Evolutionary conservation across 2,888 invertebrate species (phyloP).

Genomic region (Drosophila algonquin): DNA sequence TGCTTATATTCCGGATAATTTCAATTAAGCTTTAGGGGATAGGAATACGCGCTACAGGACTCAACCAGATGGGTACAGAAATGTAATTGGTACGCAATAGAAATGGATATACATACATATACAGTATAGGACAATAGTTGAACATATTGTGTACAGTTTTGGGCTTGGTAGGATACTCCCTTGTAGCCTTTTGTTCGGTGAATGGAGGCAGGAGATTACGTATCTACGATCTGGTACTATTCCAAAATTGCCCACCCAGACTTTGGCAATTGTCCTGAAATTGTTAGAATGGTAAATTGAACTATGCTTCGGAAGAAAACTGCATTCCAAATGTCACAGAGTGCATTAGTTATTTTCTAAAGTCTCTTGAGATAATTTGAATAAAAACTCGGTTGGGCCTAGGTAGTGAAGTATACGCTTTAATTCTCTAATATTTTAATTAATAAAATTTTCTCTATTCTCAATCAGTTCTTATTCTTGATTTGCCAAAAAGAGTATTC

Average conservation of each 20-base stretch:
- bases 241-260: background rate
- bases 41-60: background rate
- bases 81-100: background rate
- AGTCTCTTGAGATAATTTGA: too few relatives aligned
- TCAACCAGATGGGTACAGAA: background rate
- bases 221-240: background rate
- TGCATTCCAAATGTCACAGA: too few relatives aligned
- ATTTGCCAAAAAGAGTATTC: conserved; percentile 42
- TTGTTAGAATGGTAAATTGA: background rate
- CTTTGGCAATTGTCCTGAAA: background rate
- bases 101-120: background rate
- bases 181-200: background rate
- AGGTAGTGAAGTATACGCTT: too few relatives aligned
- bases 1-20: background rate
- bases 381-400: too few relatives aligned
- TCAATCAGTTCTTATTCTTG: background rate
- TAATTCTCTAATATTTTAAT: too few relatives aligned
- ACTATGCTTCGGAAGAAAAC: too few relatives aligned
- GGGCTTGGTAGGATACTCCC: background rate
- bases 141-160: background rate
- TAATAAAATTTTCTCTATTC: too few relatives aligned
- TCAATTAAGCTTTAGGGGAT: background rate
- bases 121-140: background rate
- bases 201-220: background rate
- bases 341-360: too few relatives aligned